Evolutionary conservation across 2,113 vertebrate species (phyloP).

Genomic region (Rhinichthys klamathensis): DNA sequence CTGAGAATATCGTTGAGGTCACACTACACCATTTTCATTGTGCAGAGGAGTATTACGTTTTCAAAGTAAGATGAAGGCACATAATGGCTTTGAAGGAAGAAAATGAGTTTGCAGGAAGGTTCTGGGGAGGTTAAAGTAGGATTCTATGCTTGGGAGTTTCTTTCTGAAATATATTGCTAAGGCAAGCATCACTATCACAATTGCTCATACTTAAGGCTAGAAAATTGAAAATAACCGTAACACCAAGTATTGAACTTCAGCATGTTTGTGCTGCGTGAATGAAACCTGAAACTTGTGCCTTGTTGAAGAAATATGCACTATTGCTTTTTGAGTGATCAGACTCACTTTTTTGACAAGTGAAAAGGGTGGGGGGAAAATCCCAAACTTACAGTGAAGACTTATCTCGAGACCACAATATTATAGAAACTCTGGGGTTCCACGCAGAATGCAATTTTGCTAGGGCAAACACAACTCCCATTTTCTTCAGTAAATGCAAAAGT

Average conservation of each 20-base stretch:
- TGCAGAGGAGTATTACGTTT: background rate
- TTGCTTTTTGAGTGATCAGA: background rate
- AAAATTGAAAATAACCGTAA: background rate
- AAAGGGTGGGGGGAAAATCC: background rate
- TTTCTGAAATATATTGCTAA: background rate
- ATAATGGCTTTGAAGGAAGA: constrained; percentile 5
- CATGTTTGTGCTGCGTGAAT: background rate
- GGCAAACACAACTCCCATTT: background rate
- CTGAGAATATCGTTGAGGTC: constrained; percentile 16
- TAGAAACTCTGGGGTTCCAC: background rate
- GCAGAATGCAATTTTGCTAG: background rate
- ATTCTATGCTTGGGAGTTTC: background rate
- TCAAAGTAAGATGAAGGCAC: background rate
- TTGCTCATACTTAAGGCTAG: constrained; percentile 22
- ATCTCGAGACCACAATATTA: background rate
- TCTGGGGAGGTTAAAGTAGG: constrained; percentile 12
- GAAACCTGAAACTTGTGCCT: background rate
- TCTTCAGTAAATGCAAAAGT: background rate
- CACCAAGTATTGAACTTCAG: background rate
- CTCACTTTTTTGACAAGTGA: background rate
- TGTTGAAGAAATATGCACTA: background rate
- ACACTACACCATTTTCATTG: constrained; percentile 22
- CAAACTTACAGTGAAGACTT: background rate
- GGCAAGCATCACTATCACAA: background rate
- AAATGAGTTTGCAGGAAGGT: background rate